A percentile compares a stretch with the other conserved stretches of the same genome.
Conservation (phyloP, 2,797 vertebrate species). For the Myiotriccus ornatus region DNA sequence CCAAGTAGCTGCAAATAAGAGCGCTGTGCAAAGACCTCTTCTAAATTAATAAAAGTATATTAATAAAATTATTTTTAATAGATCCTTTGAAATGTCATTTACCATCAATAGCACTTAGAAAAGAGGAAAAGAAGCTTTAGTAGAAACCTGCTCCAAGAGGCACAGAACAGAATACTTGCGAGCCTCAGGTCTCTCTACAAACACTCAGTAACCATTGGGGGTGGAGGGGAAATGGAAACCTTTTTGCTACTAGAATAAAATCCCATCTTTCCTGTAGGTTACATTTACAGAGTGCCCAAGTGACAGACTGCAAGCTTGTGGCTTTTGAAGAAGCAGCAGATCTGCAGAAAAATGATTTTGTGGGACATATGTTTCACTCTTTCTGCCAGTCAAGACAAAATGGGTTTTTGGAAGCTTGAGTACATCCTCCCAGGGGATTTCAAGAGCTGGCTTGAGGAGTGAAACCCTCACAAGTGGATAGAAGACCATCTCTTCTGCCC, state of each 20-base stretch:
- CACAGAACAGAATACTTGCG: background rate
- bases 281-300: background rate
- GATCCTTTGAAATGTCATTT: background rate
- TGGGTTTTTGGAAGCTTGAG: background rate
- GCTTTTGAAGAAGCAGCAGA: background rate
- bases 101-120: background rate
- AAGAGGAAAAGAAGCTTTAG: background rate
- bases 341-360: background rate
- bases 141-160: background rate
- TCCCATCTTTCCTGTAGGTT: background rate
- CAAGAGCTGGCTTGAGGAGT: background rate
- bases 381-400: background rate
- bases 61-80: background rate
- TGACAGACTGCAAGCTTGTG: fast-evolving
- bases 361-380: background rate
- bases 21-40: background rate
- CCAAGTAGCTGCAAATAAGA: background rate
- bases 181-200: background rate
- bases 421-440: background rate
- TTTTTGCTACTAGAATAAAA: background rate
- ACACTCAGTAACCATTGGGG: background rate
- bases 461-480: background rate
- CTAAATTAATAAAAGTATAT: background rate
- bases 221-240: fast-evolving
- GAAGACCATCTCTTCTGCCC: background rate